phyloP scores from a whole-genome alignment of 1,140 invertebrate genomes.

The Drosophila nigromelanica region DNA sequence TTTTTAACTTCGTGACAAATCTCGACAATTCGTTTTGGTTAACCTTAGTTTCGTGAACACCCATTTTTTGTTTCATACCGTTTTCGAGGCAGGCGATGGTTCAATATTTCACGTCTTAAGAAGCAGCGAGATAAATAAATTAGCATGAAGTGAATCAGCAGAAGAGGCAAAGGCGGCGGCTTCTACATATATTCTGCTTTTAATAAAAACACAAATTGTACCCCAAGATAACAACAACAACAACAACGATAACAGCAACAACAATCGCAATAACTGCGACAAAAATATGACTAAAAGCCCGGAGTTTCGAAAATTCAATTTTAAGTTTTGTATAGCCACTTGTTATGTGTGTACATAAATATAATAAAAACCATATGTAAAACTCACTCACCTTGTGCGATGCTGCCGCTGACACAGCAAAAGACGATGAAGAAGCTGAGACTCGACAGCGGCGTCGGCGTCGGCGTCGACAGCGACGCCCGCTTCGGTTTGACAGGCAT shows the following conservation, averaged over 20 bases:
- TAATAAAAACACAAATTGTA: conserved; percentile 33
- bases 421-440: conserved; percentile 55
- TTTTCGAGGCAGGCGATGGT: conserved; percentile 30
- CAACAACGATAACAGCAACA: not conserved
- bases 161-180: conserved; percentile 4
- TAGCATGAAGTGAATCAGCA: conserved; percentile 70
- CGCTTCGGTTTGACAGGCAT: conserved; percentile 55
- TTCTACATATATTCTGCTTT: conserved; percentile 29
- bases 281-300: conserved; percentile 64
- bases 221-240: conserved; percentile 18
- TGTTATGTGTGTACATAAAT: conserved; percentile 35
- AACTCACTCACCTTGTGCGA: conserved; percentile 79
- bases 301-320: conserved; percentile 42
- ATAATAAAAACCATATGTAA: conserved; percentile 63
- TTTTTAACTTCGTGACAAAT: conserved; percentile 63
- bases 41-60: conserved; percentile 58
- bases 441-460: conserved; percentile 20
- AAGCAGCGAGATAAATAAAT: conserved; percentile 63
- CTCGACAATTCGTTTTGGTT: conserved; percentile 35
- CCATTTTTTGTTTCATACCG: conserved; percentile 54
- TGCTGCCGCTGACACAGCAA: conserved; percentile 60
- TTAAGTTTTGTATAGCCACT: conserved; percentile 46
- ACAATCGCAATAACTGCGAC: conserved; percentile 32
- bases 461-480: conserved; percentile 22
- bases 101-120: conserved; percentile 61